Percentiles rank a stretch among this genome's conserved stretches.
These are phyloP conservation scores for Etheostoma spectabile DNA, from an alignment of 2,113 vertebrate species.

Conservation along the genomic window DNA sequence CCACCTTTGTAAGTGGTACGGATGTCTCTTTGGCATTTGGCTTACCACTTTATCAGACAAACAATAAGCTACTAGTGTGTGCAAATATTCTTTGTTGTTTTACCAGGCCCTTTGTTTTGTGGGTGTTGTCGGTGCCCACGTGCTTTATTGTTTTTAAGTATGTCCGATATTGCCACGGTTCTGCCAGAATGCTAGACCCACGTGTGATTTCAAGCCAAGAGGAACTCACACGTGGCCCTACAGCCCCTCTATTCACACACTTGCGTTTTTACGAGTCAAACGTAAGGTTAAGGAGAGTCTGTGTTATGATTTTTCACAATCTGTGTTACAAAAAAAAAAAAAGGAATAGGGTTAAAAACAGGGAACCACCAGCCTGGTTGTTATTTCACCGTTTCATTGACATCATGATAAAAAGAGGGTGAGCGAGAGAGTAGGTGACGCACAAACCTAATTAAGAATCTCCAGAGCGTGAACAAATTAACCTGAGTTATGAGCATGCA, in stretches of 20 bases:
- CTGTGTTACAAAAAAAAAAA: slow-evolving; percentile 22
- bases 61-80: slow-evolving; percentile 52
- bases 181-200: slow-evolving; percentile 36
- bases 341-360: slow-evolving; percentile 32
- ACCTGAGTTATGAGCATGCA: slow-evolving; percentile 80
- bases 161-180: slow-evolving; percentile 25
- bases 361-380: slow-evolving; percentile 55
- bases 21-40: slow-evolving; percentile 57
- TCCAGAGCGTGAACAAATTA: slow-evolving; percentile 80
- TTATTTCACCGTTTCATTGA: slow-evolving; percentile 68
- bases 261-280: slow-evolving; percentile 11
- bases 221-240: slow-evolving; percentile 8
- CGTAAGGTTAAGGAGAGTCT: slow-evolving; percentile 15
- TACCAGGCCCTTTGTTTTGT: slow-evolving; percentile 39
- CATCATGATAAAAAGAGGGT: slow-evolving; percentile 55
- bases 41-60: slow-evolving; percentile 52
- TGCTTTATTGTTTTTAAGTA: slow-evolving; percentile 26
- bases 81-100: slow-evolving; percentile 52
- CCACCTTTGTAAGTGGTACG: slow-evolving; percentile 58
- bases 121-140: slow-evolving; percentile 22
- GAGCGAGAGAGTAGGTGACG: slow-evolving; percentile 69
- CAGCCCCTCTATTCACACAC: background rate
- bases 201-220: slow-evolving; percentile 24
- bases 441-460: slow-evolving; percentile 81
- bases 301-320: slow-evolving; percentile 39